Evolutionary conservation across 2,113 vertebrate genomes (phyloP).

Genomic region (Eulemur macaco): DNA sequence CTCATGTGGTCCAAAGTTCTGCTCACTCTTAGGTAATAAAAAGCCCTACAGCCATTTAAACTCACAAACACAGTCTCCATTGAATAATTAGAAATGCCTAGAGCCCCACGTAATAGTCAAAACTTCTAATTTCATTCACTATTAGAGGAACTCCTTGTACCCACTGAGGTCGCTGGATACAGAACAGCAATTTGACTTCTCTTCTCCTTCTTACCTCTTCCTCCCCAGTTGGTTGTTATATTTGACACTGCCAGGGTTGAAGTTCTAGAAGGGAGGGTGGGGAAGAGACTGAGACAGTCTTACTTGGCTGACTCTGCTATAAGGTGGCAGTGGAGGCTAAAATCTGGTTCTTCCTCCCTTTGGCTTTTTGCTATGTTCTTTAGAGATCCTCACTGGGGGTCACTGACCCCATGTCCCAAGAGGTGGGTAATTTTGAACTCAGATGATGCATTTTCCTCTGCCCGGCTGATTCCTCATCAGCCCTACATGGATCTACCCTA

Average conservation of each 20-base stretch:
- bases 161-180: neutral
- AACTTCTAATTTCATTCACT: neutral
- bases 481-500: neutral
- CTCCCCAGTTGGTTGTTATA: neutral
- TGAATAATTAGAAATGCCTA: neutral
- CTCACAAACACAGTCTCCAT: neutral
- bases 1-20: neutral
- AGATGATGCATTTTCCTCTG: neutral
- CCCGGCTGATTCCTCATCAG: neutral
- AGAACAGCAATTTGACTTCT: neutral
- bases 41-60: slow-evolving; percentile 1
- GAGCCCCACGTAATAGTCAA: neutral
- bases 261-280: neutral
- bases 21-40: slow-evolving; percentile 19
- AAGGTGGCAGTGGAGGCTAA: neutral
- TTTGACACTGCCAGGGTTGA: neutral
- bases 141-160: neutral
- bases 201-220: neutral
- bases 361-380: neutral
- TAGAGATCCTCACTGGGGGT: neutral
- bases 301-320: neutral
- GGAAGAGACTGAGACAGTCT: neutral
- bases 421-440: neutral
- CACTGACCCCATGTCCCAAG: neutral
- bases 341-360: neutral